These are phyloP conservation scores for Mohoua ochrocephala DNA, from an alignment of 2,113 vertebrate species.

Conservation along the genomic window DNA sequence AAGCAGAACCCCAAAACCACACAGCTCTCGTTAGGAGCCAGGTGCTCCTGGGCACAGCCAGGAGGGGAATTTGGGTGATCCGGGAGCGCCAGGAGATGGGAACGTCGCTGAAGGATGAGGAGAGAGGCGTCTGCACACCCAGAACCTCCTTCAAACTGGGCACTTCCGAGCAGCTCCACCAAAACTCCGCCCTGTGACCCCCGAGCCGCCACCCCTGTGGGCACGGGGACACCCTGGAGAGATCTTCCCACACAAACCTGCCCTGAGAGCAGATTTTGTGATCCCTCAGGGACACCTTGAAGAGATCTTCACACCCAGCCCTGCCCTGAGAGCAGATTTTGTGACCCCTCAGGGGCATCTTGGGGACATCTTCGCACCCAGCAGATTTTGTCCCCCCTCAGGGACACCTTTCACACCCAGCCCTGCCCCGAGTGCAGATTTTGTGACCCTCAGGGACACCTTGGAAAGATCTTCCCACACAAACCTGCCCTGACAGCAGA, in stretches of 20 bases:
- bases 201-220: neutral
- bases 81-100: neutral
- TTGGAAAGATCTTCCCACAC: neutral
- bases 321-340: neutral
- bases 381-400: neutral
- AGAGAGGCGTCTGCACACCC: neutral
- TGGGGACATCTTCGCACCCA: too few relatives aligned
- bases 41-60: neutral
- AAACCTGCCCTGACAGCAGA: neutral
- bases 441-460: neutral
- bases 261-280: too few relatives aligned
- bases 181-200: accelerated
- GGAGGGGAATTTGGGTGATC: neutral
- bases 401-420: neutral
- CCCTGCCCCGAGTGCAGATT: neutral
- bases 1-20: neutral
- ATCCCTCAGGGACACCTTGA: neutral
- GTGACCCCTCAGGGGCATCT: neutral
- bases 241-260: neutral
- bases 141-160: accelerated
- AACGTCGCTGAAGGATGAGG: neutral
- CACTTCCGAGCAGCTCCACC: accelerated
- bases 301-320: neutral
- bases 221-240: neutral
- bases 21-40: neutral